Evolutionary conservation across 1,140 invertebrate species (phyloP), one percentile per base, ranked within the genome.

Genomic region (Pseudoatta argentina): DNA sequence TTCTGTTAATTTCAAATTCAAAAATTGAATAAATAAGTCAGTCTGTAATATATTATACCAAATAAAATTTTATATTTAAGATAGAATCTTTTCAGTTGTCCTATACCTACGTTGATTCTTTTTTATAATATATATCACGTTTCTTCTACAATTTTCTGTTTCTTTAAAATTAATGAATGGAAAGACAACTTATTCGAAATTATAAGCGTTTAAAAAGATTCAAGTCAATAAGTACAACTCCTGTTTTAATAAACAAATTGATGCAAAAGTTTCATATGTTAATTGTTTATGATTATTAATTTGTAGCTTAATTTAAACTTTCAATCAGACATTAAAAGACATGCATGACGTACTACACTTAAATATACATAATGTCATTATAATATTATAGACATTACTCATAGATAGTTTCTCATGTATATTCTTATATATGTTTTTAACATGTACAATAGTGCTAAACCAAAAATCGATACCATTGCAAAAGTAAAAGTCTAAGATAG

Each of bases 231-330:
- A 30, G 53, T 55, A 0, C 8, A 72, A 30, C 30, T 55, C 4
- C 18, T 3, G 18, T 27, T 34, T 73, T 30, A 12, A 21, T 18
- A 55, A 73, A 71, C 16, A 14, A 53, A 30, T 73, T 34, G 0
- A 55, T 73, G 24, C 18, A 7, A 71, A 71, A 30, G 48, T 72
- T 72, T 71, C 21, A 27, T 4, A 71, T 51, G 3, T 24, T 61
- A 51, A 10, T 44, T 24, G 16, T 18, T 27, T 53, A 72, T 30
- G 10, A 53, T 34, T 34, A 30, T 21, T 34, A 30, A 55, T 34
- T n/a, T 34, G 6, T 30, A 34, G 7, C 18, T 34, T n/a, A 73
- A 73, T 73, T 73, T 55, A 6, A 34, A 16, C n/a, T 24, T 59
- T 59, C 18, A 21, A 75, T 30, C 3, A 59, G n/a, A 59, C 3